Base-by-base conservation (phyloP, 2,888 invertebrate species). In the Cacoxenus indagator region DNA sequence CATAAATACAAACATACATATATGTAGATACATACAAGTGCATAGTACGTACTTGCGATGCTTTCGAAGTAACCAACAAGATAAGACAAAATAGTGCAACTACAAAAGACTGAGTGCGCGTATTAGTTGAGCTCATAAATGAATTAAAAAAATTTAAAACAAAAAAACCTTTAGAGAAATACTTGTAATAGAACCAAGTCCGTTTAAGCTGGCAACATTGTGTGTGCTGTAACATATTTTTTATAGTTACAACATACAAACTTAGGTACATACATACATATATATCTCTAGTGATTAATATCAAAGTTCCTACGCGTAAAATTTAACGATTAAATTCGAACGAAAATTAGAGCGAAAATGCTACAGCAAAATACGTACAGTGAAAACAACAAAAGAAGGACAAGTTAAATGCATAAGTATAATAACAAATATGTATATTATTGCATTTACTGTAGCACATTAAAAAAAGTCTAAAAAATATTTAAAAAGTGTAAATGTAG, bases 101-200 rank as follows among this genome's bases (percentile, higher is more conserved):
- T 82, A 78, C 82, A 84, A 84, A 84, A 86, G 85, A 86, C 85
- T 84, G 86, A 85, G 85, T 84, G 85, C 77, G 81, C 77, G 82
- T 83, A 83, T 80, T 82, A 82, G 79, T 82, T 82, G 81, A 81
- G 82, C 81, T 83, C 83, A 82, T 82, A 75, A 81, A 68, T 54
- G 46, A 67, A 71, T 67, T 54, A 57, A 65, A n/a, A 62, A 46
- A 68, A 54, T 57, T 70, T 45, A 64, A 69, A 65, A 45, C 48
- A 68, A 65, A 9, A 27, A 57, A 31, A 57, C 37, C 65, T 37
- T 62, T 67, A 65, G 69, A 48, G 67, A 14, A 22, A 73, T 70
- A 73, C 68, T 51, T 51, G 19, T 31, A 73, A 70, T 67, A 81
- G 75, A 68, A 80, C 78, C 83, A 81, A 81, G 80, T 83, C 83